These are phyloP conservation scores for Tetragonula carbonaria DNA, from an alignment of 2,888 invertebrate genomes.

Conservation along the genomic window DNA sequence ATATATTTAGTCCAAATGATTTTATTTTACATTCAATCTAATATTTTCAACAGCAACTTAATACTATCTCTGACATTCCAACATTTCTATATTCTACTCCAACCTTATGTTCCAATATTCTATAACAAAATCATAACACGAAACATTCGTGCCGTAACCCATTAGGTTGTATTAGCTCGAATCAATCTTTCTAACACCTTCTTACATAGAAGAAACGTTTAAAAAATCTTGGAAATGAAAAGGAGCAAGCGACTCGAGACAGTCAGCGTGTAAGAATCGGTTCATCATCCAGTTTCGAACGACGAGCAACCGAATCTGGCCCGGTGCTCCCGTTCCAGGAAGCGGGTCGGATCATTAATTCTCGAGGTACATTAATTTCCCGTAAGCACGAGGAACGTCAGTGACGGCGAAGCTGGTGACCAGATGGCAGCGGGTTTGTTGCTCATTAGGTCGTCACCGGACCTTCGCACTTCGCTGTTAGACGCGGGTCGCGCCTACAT, in stretches of 20 bases:
- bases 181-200: background rate
- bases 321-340: slow-evolving; percentile 60
- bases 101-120: background rate
- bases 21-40: too few relatives aligned
- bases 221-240: background rate
- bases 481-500: slow-evolving; percentile 70
- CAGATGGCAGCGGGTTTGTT: slow-evolving; percentile 78
- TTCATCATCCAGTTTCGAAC: slow-evolving; percentile 8
- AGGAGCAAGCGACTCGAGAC: background rate
- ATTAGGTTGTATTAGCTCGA: too few relatives aligned
- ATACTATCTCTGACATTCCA: background rate
- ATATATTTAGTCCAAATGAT: too few relatives aligned
- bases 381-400: slow-evolving; percentile 69
- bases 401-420: slow-evolving; percentile 76
- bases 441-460: slow-evolving; percentile 75
- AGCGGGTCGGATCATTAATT: slow-evolving; percentile 78
- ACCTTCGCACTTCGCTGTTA: slow-evolving; percentile 68
- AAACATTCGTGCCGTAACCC: background rate
- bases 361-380: slow-evolving; percentile 81
- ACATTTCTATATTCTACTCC: background rate
- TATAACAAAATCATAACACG: background rate
- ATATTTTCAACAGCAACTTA: too few relatives aligned
- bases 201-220: background rate
- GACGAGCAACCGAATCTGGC: slow-evolving; percentile 13
- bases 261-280: slow-evolving; percentile 1